phyloP scores from a whole-genome alignment of 2,888 invertebrate species.

The Hirtodrosophila confusa region DNA sequence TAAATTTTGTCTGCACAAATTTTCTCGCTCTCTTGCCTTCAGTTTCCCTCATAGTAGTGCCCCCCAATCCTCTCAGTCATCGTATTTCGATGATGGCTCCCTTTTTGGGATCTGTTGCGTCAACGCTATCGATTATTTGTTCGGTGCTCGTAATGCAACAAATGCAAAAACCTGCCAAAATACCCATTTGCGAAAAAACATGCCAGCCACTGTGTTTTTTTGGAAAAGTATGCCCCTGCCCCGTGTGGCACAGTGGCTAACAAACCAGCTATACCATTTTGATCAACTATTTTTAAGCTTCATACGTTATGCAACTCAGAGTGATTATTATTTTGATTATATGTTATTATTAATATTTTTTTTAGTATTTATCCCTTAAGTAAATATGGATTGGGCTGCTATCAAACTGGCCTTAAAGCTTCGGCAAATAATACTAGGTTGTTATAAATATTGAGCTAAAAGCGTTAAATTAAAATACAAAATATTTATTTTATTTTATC shows the following conservation, averaged over 20 bases:
- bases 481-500: too few relatives aligned
- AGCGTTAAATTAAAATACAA: too few relatives aligned
- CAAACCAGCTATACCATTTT: too few relatives aligned
- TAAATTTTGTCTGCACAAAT: slow-evolving; percentile 76
- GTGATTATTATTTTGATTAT: too few relatives aligned
- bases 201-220: background rate
- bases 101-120: slow-evolving; percentile 51
- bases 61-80: slow-evolving; percentile 27
- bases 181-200: slow-evolving; percentile 32
- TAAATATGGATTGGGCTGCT: too few relatives aligned
- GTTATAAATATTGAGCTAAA: too few relatives aligned
- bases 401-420: too few relatives aligned
- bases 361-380: too few relatives aligned
- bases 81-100: slow-evolving; percentile 45
- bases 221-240: slow-evolving; percentile 4
- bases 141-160: slow-evolving; percentile 54
- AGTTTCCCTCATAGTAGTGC: background rate
- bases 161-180: slow-evolving; percentile 55
- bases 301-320: too few relatives aligned
- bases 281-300: too few relatives aligned
- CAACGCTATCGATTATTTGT: slow-evolving; percentile 75
- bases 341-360: too few relatives aligned
- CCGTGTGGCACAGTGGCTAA: slow-evolving; percentile 12
- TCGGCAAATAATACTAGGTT: too few relatives aligned
- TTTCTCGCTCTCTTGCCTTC: slow-evolving; percentile 34